Evolutionary conservation across 2,113 vertebrate genomes (phyloP), one percentile per base, ranked within the genome.

Genomic region (Semnopithecus entellus): DNA sequence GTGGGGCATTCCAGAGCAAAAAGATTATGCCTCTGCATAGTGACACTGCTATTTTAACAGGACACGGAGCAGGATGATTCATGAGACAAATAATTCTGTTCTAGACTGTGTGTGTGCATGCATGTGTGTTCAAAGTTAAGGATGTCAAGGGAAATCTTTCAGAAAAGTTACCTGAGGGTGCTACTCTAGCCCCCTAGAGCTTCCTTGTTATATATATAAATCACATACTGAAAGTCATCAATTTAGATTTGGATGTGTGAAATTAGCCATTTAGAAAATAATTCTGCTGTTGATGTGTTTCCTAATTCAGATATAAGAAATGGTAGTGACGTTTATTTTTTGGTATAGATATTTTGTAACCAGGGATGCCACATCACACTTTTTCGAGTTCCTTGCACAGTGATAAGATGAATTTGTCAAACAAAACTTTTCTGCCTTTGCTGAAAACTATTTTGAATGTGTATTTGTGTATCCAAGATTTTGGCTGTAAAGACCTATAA

Each of bases 241-340:
- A 0, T 90, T 96, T 87, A 72, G 50, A 90, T 52, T 43, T 91
- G 11, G 27, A 52, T 1, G 1, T 43, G 1, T 75, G 8, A 92
- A 95, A 84, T 93, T 83, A 96, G 75, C 14, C 40, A 38, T 64
- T 68, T 55, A 38, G 55, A 68, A 45, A 30, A 76, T 89, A 93
- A 89, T 70, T 83, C 18, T 83, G 22, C 40, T 96, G 83, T 90
- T 50, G n/a, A 5, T 79, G 10, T 91, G 22, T 43, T 45, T 89
- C 86, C 61, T 80, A 50, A 80, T 89, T 94, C 55, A 90, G 32
- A 5, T 72, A 17, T 59, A 79, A 85, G 68, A 82, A 93, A 68
- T 23, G 4, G 11, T 48, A 57, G 52, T 83, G 68, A 64, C 22
- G 23, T 40, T 73, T 64, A 38, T 73, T 75, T 50, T 70, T 70